Evolutionary conservation across 2,888 invertebrate species (phyloP).

Genomic region (Hanleya hanleyi): DNA sequence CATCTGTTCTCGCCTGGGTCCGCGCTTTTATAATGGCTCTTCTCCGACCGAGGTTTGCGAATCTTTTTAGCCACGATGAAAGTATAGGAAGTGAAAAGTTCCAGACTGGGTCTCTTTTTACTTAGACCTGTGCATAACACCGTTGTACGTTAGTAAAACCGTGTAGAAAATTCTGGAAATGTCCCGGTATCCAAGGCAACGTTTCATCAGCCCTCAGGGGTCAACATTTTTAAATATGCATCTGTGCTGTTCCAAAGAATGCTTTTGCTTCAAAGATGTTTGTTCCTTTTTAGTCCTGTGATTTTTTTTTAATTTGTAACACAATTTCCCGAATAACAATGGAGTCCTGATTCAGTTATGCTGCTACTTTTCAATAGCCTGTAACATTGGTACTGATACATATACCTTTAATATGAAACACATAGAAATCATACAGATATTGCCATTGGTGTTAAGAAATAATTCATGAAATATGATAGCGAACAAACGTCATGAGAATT

Average conservation of each 20-base stretch:
- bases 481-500: no score
- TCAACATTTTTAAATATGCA: slow-evolving; percentile 5
- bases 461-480: no score
- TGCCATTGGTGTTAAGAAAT: no score
- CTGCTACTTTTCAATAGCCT: background rate
- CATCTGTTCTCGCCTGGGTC: background rate
- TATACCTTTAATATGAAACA: no score
- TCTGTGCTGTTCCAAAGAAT: no score
- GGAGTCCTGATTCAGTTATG: background rate
- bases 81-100: background rate
- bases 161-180: background rate
- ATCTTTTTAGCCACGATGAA: no score
- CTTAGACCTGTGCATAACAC: background rate
- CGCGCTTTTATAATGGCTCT: no score
- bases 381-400: no score
- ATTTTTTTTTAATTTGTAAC: background rate
- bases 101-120: background rate
- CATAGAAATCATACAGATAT: no score
- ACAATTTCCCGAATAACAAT: background rate
- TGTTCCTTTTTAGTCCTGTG: background rate
- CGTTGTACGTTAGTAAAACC: background rate
- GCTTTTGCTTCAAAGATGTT: background rate
- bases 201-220: background rate
- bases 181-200: background rate
- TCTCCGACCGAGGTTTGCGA: background rate